These are phyloP conservation scores for Etheostoma spectabile DNA, from an alignment of 2,113 vertebrate species.

Conservation along the genomic window DNA sequence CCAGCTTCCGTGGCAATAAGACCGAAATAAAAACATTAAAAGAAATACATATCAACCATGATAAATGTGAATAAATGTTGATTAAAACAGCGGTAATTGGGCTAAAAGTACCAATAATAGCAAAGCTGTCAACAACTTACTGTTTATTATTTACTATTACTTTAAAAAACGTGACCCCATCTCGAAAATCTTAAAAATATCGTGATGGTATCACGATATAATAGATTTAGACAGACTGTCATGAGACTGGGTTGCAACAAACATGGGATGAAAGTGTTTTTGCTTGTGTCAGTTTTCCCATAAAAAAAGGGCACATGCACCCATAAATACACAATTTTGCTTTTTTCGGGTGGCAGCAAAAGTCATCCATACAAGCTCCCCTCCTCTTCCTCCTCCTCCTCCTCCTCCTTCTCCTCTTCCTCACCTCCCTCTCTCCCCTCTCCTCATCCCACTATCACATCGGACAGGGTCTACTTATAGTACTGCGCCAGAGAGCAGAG, in stretches of 20 bases:
- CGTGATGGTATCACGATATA: too few relatives aligned
- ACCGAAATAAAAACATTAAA: too few relatives aligned
- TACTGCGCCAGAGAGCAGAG: slow-evolving; percentile 67
- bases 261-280: neutral
- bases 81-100: too few relatives aligned
- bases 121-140: too few relatives aligned
- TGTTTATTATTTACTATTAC: too few relatives aligned
- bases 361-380: slow-evolving; percentile 45
- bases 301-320: slow-evolving; percentile 3
- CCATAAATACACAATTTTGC: slow-evolving; percentile 10
- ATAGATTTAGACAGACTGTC: too few relatives aligned
- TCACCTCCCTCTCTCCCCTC: neutral
- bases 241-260: neutral
- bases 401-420: slow-evolving; percentile 13
- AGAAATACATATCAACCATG: too few relatives aligned
- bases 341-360: slow-evolving; percentile 57
- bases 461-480: slow-evolving; percentile 81
- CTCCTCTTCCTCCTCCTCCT: neutral
- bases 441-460: slow-evolving; percentile 77
- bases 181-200: too few relatives aligned
- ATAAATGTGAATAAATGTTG: too few relatives aligned
- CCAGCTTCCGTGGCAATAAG: too few relatives aligned
- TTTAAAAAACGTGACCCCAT: too few relatives aligned
- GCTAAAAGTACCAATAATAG: too few relatives aligned
- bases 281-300: slow-evolving; percentile 5